Conservation (phyloP, 2,797 vertebrate genomes). For the Falco biarmicus region DNA sequence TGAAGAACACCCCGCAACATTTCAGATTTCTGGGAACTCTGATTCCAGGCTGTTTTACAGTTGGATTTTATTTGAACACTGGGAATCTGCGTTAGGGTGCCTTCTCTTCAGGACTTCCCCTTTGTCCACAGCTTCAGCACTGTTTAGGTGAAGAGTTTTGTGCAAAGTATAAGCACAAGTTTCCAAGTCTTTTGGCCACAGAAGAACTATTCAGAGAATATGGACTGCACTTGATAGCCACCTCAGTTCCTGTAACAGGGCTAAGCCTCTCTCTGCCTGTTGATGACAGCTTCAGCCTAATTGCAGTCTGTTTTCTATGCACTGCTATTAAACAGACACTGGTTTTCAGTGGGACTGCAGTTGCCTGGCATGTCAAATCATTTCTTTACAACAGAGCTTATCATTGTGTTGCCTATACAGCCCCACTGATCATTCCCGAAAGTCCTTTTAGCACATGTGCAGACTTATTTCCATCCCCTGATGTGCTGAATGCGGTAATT, state of each 20-base stretch:
- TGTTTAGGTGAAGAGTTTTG: not conserved
- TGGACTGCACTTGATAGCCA: constrained; percentile 45
- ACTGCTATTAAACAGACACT: constrained; percentile 48
- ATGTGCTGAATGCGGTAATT: constrained; percentile 40
- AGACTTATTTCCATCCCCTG: constrained; percentile 49
- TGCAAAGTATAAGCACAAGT: not conserved
- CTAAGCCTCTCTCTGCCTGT: constrained; percentile 45
- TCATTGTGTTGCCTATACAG: constrained; percentile 60
- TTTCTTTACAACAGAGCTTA: constrained; percentile 71
- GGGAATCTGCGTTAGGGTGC: not conserved
- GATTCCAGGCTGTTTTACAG: not conserved
- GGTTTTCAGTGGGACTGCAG: constrained; percentile 58
- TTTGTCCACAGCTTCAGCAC: not conserved
- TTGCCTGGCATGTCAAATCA: constrained; percentile 68
- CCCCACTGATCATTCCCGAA: constrained; percentile 64
- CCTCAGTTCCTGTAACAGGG: constrained; percentile 49
- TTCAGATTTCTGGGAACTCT: not conserved
- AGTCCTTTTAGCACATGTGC: constrained; percentile 66
- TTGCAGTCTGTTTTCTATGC: constrained; percentile 44
- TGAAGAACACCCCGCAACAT: not conserved
- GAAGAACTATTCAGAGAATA: constrained; percentile 12
- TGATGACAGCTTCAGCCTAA: constrained; percentile 67
- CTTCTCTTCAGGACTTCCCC: not conserved
- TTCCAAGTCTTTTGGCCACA: not conserved
- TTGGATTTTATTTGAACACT: not conserved